phyloP scores from a whole-genome alignment of 2,113 vertebrate species.

The Scatophagus argus region DNA sequence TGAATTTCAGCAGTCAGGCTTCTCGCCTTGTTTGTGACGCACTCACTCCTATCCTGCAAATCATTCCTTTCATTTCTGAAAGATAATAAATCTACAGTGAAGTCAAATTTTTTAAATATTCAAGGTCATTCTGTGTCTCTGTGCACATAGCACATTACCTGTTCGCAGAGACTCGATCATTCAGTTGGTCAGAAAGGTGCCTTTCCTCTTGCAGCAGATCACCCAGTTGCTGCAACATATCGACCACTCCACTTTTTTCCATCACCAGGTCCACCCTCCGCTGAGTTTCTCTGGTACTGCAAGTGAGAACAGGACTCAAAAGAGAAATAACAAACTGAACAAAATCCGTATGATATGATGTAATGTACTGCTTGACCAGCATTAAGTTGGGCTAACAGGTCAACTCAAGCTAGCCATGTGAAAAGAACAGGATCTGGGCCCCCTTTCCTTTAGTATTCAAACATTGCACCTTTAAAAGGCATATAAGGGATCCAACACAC shows the following conservation, averaged over 20 bases:
- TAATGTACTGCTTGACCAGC: neutral
- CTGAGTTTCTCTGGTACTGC: constrained; percentile 64
- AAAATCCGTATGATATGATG: neutral
- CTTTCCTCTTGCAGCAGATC: constrained; percentile 51
- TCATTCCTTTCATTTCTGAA: constrained; percentile 18
- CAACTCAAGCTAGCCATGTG: neutral
- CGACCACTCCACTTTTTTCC: constrained; percentile 32
- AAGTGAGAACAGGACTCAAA: neutral
- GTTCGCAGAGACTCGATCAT: neutral
- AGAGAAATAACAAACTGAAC: neutral
- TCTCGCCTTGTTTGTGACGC: constrained; percentile 19
- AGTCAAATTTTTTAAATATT: neutral
- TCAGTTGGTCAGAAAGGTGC: constrained; percentile 51
- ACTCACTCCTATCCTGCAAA: constrained; percentile 45
- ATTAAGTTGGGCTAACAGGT: neutral
- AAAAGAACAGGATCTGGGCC: neutral
- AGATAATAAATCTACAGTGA: constrained; percentile 8
- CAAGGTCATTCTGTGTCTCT: neutral
- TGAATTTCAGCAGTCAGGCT: constrained; percentile 49
- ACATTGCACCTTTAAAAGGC: neutral
- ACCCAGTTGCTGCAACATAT: constrained; percentile 63
- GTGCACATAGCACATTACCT: constrained; percentile 17
- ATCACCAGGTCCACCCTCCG: constrained; percentile 50
- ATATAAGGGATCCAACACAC: no score
- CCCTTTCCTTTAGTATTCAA: neutral